Evolutionary conservation across 2,888 invertebrate species (phyloP).

Genomic region (Caenorhabditis panamensis): DNA sequence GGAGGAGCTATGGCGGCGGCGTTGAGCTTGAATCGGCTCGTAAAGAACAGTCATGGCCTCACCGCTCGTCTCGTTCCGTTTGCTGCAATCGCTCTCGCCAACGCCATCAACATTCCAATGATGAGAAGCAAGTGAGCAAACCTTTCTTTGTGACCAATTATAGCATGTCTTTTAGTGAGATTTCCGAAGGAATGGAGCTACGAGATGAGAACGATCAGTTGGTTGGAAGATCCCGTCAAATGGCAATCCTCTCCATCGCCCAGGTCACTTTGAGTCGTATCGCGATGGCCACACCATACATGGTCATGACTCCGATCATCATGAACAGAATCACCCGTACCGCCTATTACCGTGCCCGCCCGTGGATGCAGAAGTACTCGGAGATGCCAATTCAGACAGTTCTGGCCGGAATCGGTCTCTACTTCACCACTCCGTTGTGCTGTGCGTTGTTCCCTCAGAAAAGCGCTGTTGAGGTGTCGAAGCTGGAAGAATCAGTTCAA

Average conservation of each 20-base stretch:
- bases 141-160: not conserved
- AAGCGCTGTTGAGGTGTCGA: conserved; percentile 82
- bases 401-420: conserved; percentile 84
- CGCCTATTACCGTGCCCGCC: conserved; percentile 81
- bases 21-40: conserved; percentile 62
- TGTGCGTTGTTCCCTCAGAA: conserved; percentile 95
- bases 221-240: conserved; percentile 82
- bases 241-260: conserved; percentile 89
- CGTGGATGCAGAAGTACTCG: conserved; percentile 59
- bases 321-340: conserved; percentile 89
- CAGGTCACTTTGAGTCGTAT: conserved; percentile 92
- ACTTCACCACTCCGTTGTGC: conserved; percentile 94
- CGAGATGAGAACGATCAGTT: conserved; percentile 61
- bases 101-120: conserved; percentile 97
- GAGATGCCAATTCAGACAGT: conserved; percentile 68
- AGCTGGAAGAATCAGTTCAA: conserved; percentile 87
- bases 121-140: conserved; percentile 86
- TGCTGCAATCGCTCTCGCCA: conserved; percentile 94
- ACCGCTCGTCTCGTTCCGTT: conserved; percentile 93
- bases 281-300: conserved; percentile 93
- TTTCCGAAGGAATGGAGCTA: conserved; percentile 68
- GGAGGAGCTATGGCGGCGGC: conserved; percentile 69
- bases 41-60: conserved; percentile 85
- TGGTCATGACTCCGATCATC: conserved; percentile 90
- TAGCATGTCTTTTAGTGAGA: conserved; percentile 65